phyloP scores from a whole-genome alignment of 2,113 vertebrate genomes.

The Halcyon malimbica region DNA sequence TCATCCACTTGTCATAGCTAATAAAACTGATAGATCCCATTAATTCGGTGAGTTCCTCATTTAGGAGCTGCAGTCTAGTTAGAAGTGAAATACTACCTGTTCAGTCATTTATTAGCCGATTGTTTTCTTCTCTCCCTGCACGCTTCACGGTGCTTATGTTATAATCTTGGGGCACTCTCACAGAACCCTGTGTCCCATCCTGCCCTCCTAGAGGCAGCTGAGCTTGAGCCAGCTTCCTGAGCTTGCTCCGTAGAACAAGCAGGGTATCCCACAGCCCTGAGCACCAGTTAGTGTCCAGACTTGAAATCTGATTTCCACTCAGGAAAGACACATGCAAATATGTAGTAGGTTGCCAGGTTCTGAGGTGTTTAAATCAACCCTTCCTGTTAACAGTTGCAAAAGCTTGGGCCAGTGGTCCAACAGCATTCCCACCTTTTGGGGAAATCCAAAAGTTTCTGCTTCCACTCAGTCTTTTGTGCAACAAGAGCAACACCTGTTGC shows the following conservation, averaged over 20 bases:
- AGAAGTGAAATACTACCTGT: background rate
- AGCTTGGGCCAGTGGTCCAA: background rate
- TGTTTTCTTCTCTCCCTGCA: background rate
- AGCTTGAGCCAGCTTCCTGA: background rate
- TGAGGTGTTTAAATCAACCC: background rate
- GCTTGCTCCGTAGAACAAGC: accelerated
- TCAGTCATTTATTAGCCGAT: background rate
- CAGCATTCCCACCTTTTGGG: background rate
- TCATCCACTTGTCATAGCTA: background rate
- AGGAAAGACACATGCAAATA: background rate
- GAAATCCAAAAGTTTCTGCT: background rate
- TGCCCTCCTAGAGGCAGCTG: background rate
- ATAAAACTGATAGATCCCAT: background rate
- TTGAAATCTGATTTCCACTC: background rate
- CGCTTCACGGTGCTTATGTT: background rate
- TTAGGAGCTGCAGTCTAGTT: background rate
- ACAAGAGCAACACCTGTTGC: background rate
- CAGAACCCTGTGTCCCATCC: accelerated
- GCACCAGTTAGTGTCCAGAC: background rate
- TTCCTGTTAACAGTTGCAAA: background rate
- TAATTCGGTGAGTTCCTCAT: background rate
- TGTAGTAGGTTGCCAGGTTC: background rate
- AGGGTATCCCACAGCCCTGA: background rate
- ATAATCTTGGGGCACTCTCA: background rate
- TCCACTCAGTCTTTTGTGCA: background rate